phyloP scores from a whole-genome alignment of 1,140 invertebrate species.

The Triops longicaudatus region DNA sequence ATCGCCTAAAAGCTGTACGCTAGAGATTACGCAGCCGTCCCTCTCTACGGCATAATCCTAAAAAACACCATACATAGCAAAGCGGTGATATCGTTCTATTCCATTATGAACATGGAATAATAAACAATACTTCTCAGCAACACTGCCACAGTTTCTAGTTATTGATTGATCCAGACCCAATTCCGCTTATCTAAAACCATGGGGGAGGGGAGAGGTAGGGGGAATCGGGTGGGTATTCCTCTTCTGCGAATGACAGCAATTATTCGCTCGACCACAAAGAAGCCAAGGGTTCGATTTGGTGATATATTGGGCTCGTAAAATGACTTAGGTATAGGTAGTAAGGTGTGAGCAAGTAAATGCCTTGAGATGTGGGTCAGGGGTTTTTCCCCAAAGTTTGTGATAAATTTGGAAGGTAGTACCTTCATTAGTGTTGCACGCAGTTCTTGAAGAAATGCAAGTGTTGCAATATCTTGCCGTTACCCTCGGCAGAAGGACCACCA shows the following conservation, averaged over 20 bases:
- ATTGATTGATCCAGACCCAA: slow-evolving; percentile 7
- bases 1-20: no score
- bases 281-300: no score
- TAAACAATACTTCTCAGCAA: neutral
- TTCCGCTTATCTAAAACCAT: neutral
- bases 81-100: neutral
- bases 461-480: slow-evolving; percentile 6
- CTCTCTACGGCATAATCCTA: neutral
- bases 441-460: neutral
- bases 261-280: no score
- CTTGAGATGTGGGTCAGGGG: no score
- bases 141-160: neutral
- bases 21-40: no score
- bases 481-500: neutral
- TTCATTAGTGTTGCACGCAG: neutral
- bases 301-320: no score
- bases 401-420: neutral
- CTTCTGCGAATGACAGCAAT: no score
- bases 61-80: neutral
- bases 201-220: no score
- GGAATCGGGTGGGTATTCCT: no score
- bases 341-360: no score
- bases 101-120: neutral
- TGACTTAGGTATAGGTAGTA: no score
- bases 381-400: neutral